A percentile compares a stretch with the other conserved stretches of the same genome.
Conservation (phyloP, 1,140 invertebrate genomes). For the Meloidogyne hapla region DNA sequence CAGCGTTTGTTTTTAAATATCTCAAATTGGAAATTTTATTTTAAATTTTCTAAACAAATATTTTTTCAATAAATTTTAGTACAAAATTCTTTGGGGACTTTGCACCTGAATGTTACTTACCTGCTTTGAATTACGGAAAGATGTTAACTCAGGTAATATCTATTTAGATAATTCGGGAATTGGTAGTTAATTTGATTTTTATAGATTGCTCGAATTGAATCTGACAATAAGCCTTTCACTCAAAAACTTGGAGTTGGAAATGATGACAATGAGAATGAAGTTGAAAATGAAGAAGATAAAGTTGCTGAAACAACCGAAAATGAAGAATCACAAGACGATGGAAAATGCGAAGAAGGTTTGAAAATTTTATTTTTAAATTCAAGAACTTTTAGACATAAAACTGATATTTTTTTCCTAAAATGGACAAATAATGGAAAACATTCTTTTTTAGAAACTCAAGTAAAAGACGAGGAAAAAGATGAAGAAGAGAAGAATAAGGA, state of each 20-base stretch:
- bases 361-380: too few species aligned
- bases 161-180: background rate
- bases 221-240: background rate
- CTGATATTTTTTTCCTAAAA: too few species aligned
- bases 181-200: background rate
- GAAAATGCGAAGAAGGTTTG: background rate
- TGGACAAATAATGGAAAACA: too few species aligned
- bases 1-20: constrained; percentile 28
- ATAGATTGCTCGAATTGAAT: constrained; percentile 25
- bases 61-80: background rate
- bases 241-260: background rate
- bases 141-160: constrained; percentile 17
- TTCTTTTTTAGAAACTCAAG: constrained; percentile 8
- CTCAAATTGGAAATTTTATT: background rate
- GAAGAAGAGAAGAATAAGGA: constrained; percentile 18
- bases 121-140: constrained; percentile 31
- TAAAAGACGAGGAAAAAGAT: constrained; percentile 9
- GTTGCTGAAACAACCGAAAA: too few species aligned
- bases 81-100: constrained; percentile 29
- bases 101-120: constrained; percentile 26
- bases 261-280: constrained; percentile 15
- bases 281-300: background rate
- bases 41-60: constrained; percentile 8
- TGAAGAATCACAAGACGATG: background rate
- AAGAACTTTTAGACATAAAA: too few species aligned